Evolutionary conservation across 2,797 vertebrate genomes (phyloP).

Genomic region (Megaceryle alcyon): DNA sequence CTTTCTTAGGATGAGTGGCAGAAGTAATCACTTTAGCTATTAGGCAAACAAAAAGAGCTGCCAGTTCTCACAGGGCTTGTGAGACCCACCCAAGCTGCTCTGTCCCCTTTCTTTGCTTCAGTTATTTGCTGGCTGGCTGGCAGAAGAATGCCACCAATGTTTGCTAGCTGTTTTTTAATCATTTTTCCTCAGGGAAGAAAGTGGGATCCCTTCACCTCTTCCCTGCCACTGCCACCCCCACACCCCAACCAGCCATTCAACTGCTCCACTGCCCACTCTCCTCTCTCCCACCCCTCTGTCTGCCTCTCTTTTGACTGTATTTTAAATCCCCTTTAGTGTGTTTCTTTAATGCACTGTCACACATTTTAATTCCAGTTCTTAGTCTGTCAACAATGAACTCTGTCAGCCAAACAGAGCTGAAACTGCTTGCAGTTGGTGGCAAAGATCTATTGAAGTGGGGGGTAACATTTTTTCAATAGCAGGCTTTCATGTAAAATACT

Average conservation of each 20-base stretch:
- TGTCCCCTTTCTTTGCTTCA: background rate
- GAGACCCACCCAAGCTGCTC: background rate
- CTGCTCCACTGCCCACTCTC: background rate
- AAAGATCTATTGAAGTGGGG: conserved; percentile 28
- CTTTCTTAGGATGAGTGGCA: conserved; percentile 40
- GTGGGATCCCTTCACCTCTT: background rate
- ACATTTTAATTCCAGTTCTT: conserved; percentile 5
- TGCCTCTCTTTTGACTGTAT: background rate
- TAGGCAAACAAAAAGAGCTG: conserved; percentile 45
- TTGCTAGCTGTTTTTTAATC: conserved; percentile 21
- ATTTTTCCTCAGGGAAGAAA: conserved; percentile 4
- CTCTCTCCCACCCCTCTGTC: background rate
- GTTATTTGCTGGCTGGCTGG: background rate
- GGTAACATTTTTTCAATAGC: conserved; percentile 37
- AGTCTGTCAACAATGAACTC: conserved; percentile 20
- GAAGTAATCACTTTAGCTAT: conserved; percentile 55
- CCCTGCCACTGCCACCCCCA: background rate
- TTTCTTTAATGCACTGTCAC: conserved; percentile 18
- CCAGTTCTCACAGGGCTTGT: conserved; percentile 56
- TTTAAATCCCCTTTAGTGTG: background rate
- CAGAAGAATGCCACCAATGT: background rate
- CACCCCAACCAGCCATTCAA: background rate
- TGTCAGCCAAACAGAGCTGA: conserved; percentile 36
- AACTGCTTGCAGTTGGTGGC: conserved; percentile 5
- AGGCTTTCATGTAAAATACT: conserved; percentile 47